A percentile compares a stretch with the other conserved stretches of the same genome.
phyloP scores from a whole-genome alignment of 1,140 invertebrate genomes.

The Brachionus rotundiformis region DNA sequence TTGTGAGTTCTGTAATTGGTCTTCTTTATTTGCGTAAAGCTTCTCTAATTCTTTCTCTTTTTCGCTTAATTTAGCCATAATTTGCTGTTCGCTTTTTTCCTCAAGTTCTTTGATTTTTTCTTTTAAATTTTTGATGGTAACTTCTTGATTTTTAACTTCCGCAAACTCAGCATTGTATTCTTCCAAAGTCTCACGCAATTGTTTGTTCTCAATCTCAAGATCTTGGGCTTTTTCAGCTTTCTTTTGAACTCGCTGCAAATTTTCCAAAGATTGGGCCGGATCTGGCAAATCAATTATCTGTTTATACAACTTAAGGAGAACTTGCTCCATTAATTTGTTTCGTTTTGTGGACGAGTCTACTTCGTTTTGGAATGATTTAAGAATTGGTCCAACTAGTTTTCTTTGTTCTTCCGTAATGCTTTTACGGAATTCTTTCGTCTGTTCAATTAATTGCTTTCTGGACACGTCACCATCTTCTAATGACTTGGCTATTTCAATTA shows the following conservation, averaged over 20 bases:
- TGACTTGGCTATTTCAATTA: conserved; percentile 66
- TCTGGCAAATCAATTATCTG: conserved; percentile 67
- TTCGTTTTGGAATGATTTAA: conserved; percentile 68
- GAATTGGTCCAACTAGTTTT: conserved; percentile 66
- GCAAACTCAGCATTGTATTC: conserved; percentile 68
- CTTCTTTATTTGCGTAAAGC: conserved; percentile 63
- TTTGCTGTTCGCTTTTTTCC: conserved; percentile 62
- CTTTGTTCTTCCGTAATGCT: conserved; percentile 62
- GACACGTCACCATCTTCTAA: conserved; percentile 68
- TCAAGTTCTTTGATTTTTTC: conserved; percentile 65
- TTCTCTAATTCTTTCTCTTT: conserved; percentile 64
- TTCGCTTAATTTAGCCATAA: conserved; percentile 62
- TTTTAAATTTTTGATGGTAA: conserved; percentile 66
- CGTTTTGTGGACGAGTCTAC: conserved; percentile 67
- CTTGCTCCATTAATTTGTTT: conserved; percentile 67
- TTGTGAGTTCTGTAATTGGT: conserved; percentile 63
- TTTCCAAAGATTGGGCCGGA: conserved; percentile 65
- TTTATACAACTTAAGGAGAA: conserved; percentile 67
- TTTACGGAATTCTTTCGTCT: conserved; percentile 68
- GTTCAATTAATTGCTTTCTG: conserved; percentile 66
- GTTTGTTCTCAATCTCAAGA: conserved; percentile 68
- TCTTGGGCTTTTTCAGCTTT: conserved; percentile 64
- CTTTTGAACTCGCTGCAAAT: conserved; percentile 65
- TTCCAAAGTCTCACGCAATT: conserved; percentile 66
- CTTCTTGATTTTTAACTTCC: conserved; percentile 67